Conservation (phyloP, 2,888 invertebrate genomes). For the Ophraella communa region DNA sequence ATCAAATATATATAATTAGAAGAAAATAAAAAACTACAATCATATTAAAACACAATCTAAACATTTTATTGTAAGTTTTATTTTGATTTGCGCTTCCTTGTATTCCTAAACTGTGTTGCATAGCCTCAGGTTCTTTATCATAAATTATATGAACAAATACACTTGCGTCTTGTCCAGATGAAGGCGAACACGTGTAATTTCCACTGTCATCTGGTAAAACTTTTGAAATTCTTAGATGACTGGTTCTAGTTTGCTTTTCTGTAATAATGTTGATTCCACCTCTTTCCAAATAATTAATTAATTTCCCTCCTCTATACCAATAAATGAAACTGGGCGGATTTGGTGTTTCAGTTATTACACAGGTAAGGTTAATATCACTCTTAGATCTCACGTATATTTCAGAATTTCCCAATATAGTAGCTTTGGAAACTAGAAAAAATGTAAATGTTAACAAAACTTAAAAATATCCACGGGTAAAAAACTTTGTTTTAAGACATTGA, state of each 20-base stretch:
- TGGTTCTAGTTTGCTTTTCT: slow-evolving; percentile 83
- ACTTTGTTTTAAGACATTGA: too few species aligned
- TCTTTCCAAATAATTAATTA: slow-evolving; percentile 84
- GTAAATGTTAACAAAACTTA: not conserved
- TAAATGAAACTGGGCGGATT: slow-evolving; percentile 81
- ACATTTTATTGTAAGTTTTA: not conserved
- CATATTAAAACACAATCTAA: not conserved
- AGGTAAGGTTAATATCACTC: slow-evolving; percentile 91
- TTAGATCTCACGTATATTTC: slow-evolving; percentile 89
- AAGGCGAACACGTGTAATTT: slow-evolving; percentile 87
- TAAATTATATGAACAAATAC: slow-evolving; percentile 67
- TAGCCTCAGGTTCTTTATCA: slow-evolving; percentile 61
- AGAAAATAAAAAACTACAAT: not conserved
- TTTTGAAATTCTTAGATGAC: slow-evolving; percentile 81
- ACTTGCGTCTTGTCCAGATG: slow-evolving; percentile 63
- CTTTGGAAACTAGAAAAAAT: slow-evolving; percentile 78
- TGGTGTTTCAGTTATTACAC: slow-evolving; percentile 82
- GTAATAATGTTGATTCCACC: slow-evolving; percentile 88
- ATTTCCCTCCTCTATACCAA: slow-evolving; percentile 83
- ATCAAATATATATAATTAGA: not conserved
- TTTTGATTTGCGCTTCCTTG: slow-evolving; percentile 2
- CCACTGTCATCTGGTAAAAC: slow-evolving; percentile 84
- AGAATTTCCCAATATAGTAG: slow-evolving; percentile 84
- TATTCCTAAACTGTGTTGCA: slow-evolving; percentile 57
- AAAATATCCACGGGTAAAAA: too few species aligned